Evolutionary conservation across 2,888 invertebrate species (phyloP), one percentile per base, ranked within the genome.

Genomic region (Lasioglossum malachurum): DNA sequence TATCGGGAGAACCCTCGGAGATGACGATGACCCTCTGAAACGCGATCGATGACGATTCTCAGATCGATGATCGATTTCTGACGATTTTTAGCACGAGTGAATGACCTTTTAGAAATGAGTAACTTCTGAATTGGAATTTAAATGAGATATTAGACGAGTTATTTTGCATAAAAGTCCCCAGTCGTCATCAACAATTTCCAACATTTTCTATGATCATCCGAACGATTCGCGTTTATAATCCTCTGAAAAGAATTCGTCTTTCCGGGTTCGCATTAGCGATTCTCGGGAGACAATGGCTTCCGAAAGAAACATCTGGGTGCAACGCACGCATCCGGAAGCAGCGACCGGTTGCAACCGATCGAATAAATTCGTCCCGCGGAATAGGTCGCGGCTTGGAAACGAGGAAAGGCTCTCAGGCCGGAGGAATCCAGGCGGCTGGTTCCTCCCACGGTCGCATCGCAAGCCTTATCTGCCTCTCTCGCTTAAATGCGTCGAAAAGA

Each of bases 351-450:
- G 16, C n/a, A 16, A 3, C n/a, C 64, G 83, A 78, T 90, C 85
- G 88, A 84, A 87, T 84, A 87, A 80, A 87, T 87, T 83, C 81
- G 90, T 87, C 85, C 71, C 44, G 80, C 72, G 86, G 81, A 83
- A 89, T 81, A 82, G 83, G 82, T 79, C 85, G 84, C 84, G 38
- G 82, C 77, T 75, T 83, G 84, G 80, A 87, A 89, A 91, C 88
- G 89, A 75, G 91, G 84, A 91, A 91, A 91, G 89, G 86, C 91
- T 91, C 90, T 91, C 91, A 89, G 64, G 75, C 75, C 76, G 82
- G 80, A 72, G 80, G 88, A 86, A 82, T 88, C 84, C 79, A 82
- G 73, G 78, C 75, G 78, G 84, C 82, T 84, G 83, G 84, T 87
- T 88, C 88, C 91, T 91, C 91, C 89, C 91, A 91, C 91, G 89